Percentiles rank a stretch among this genome's conserved stretches.
Conservation (phyloP, 1,140 invertebrate species). For the Camponotus pennsylvanicus region DNA sequence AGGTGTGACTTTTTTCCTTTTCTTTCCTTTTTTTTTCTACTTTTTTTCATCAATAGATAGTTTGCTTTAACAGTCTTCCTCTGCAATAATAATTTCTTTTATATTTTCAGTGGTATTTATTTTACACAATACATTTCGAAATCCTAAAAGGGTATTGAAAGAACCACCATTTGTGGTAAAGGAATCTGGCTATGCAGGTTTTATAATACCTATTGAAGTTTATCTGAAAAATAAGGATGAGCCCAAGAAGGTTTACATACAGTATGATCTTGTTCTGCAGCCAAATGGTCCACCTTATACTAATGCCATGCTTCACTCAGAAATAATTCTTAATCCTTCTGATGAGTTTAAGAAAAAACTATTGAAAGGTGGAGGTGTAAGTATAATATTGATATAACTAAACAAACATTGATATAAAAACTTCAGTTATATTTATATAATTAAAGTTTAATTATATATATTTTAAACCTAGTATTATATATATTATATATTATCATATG, state of each 20-base stretch:
- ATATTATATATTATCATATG: too few species aligned
- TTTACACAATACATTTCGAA: constrained; percentile 96
- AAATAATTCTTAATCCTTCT: constrained; percentile 93
- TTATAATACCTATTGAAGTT: constrained; percentile 95
- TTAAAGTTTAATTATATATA: neutral
- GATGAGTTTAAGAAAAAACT: constrained; percentile 96
- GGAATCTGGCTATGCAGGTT: constrained; percentile 98
- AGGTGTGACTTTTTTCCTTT: constrained; percentile 76
- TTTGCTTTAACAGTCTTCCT: neutral
- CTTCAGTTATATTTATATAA: neutral
- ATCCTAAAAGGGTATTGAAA: constrained; percentile 95
- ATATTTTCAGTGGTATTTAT: constrained; percentile 92
- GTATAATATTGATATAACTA: constrained; percentile 67
- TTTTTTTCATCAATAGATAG: neutral
- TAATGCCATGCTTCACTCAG: constrained; percentile 90
- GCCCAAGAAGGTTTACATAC: constrained; percentile 94
- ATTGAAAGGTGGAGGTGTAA: constrained; percentile 93
- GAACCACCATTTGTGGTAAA: constrained; percentile 96
- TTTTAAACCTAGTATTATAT: neutral
- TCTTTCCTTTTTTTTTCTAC: neutral
- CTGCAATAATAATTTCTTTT: constrained; percentile 7
- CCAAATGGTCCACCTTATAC: constrained; percentile 90
- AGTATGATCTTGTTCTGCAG: constrained; percentile 95
- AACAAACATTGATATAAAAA: too few species aligned
- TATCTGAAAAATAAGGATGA: constrained; percentile 97